phyloP scores from a whole-genome alignment of 2,113 vertebrate genomes.

The Mystacornis crossleyi region DNA sequence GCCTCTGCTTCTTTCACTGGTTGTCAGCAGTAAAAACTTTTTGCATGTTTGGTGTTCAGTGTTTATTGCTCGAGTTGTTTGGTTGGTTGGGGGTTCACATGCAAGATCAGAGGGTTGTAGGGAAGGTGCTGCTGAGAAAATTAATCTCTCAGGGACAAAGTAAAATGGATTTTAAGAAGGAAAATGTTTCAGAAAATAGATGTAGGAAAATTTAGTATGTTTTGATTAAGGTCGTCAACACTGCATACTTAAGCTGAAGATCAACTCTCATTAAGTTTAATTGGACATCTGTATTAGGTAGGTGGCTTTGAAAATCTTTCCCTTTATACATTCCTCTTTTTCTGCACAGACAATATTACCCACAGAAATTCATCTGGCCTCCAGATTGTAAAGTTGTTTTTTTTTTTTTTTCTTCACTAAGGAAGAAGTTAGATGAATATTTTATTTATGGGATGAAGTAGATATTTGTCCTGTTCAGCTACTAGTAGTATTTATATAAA shows the following conservation, averaged over 20 bases:
- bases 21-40: neutral
- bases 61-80: neutral
- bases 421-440: neutral
- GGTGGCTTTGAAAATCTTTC: constrained; percentile 15
- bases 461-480: neutral
- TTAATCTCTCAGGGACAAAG: neutral
- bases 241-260: neutral
- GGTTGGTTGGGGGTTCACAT: neutral
- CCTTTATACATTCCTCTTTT: neutral
- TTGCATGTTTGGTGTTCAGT: neutral
- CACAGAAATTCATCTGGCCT: neutral
- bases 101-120: neutral
- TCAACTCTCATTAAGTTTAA: neutral
- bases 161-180: neutral
- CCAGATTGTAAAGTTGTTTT: neutral
- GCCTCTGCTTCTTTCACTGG: neutral
- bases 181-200: neutral
- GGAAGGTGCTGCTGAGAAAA: neutral
- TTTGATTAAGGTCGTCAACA: neutral
- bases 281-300: neutral
- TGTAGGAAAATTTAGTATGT: neutral
- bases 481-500: neutral
- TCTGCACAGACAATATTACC: neutral
- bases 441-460: neutral
- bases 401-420: neutral